Base-by-base conservation (phyloP, 2,888 invertebrate species). In the Rhimphoctona megacephalus region DNA sequence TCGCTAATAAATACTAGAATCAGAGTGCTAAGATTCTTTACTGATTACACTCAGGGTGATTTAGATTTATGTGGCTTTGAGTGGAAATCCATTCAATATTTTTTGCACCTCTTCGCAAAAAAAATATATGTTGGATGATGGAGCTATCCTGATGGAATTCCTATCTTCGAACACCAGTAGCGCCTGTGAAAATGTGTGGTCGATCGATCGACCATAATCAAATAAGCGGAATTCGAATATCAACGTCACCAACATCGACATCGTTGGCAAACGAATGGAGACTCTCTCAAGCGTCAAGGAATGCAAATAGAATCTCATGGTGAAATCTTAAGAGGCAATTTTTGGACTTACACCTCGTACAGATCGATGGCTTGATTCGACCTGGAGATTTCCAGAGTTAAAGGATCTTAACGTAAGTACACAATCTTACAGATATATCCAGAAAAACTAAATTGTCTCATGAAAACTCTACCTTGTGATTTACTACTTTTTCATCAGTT, bases 151-250 rank as follows among this genome's bases (percentile, higher is more conserved):
- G 79, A 73, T 74, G 86, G 78, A 85, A 84, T 87, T 87, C 69
- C 39, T 73, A 85, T 85, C 78, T 83, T 78, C 81, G 76, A 61
- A 49, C 66, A 43, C 11, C 52, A 52, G 22, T 6, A 39, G 46
- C 49, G 36, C 14, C 19, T 19, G 57, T 54, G n/a, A 61, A 64
- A 64, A 64, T 72, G 77, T 87, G 85, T 85, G 86, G 81, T 83
- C 87, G 87, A 86, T 88, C 92, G 90, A 91, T 92, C 90, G 91
- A 89, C 89, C 85, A 89, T 90, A 91, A 92, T 92, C 90, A 89
- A 90, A 91, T 91, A 92, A 90, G 90, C 87, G 91, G 90, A 90
- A 90, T 91, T 91, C 89, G 90, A 92, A 91, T 90, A 90, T 90
- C 89, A 86, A 83, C 89, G 88, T 87, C 88, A 85, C 81, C 72